phyloP scores from a whole-genome alignment of 1,140 invertebrate species.

The Eulimnadia texana region DNA sequence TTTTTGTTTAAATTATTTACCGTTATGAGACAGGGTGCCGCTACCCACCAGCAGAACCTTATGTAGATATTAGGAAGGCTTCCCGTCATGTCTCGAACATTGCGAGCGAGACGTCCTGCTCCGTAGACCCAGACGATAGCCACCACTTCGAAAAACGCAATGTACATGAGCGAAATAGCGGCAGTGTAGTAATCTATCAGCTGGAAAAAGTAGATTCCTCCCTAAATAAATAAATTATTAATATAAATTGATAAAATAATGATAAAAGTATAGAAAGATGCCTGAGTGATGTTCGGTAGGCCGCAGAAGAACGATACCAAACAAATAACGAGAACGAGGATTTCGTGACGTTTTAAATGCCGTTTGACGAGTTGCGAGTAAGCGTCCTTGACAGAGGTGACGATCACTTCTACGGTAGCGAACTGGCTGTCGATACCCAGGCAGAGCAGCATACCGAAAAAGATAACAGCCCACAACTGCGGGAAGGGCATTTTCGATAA shows the following conservation, averaged over 20 bases:
- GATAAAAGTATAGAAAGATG: constrained; percentile 25
- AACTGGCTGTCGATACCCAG: constrained; percentile 83
- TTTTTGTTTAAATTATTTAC: constrained; percentile 30
- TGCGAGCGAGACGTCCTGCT: constrained; percentile 55
- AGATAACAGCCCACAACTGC: constrained; percentile 69
- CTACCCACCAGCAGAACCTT: constrained; percentile 65
- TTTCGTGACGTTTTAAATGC: constrained; percentile 66
- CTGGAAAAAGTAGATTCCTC: constrained; percentile 85
- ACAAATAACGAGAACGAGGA: constrained; percentile 68
- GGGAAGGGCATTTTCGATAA: constrained; percentile 74
- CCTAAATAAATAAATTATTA: constrained; percentile 36
- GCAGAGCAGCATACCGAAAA: constrained; percentile 81
- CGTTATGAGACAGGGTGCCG: constrained; percentile 63
- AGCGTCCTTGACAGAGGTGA: constrained; percentile 80
- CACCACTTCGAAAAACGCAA: constrained; percentile 82
- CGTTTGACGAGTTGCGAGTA: constrained; percentile 69
- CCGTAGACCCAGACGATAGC: constrained; percentile 85
- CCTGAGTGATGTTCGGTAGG: constrained; percentile 67
- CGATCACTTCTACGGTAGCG: constrained; percentile 61
- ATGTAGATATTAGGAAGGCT: constrained; percentile 60
- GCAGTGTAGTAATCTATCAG: constrained; percentile 84
- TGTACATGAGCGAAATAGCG: constrained; percentile 75
- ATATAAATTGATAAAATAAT: not conserved
- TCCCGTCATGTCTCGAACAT: constrained; percentile 79
- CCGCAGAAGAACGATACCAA: constrained; percentile 66